phyloP scores from a whole-genome alignment of 2,888 invertebrate species.

The Tiliacea aurago region DNA sequence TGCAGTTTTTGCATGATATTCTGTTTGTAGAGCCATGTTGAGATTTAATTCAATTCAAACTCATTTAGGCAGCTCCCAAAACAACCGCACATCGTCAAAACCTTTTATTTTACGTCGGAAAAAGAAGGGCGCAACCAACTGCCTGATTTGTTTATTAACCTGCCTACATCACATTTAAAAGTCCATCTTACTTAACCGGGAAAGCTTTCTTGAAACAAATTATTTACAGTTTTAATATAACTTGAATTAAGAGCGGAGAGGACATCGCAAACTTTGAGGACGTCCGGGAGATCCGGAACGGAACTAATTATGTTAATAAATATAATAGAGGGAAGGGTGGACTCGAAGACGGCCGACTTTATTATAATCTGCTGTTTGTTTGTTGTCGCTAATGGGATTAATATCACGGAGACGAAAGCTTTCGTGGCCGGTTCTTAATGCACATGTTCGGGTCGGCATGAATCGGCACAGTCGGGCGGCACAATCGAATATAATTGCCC shows the following conservation, averaged over 20 bases:
- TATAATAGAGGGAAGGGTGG: conserved; percentile 31
- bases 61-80: not conserved
- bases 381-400: conserved; percentile 22
- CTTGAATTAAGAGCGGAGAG: conserved; percentile 11
- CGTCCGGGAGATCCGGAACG: conserved; percentile 20
- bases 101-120: not conserved
- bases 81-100: not conserved
- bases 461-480: not conserved
- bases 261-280: conserved; percentile 32
- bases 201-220: conserved; percentile 22
- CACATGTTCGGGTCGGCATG: not conserved
- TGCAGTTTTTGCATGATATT: not conserved
- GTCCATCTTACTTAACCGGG: not conserved
- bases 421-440: not conserved
- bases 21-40: not conserved
- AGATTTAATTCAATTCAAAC: not conserved
- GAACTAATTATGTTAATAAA: conserved; percentile 50
- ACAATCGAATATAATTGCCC: not conserved
- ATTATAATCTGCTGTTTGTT: conserved; percentile 17
- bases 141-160: not conserved
- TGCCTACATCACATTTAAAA: not conserved
- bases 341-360: conserved; percentile 26
- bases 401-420: conserved; percentile 20
- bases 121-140: not conserved
- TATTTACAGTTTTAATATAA: conserved; percentile 28